Base-by-base conservation (phyloP, 2,888 invertebrate species). In the Dasysyrphus albostriatus region DNA sequence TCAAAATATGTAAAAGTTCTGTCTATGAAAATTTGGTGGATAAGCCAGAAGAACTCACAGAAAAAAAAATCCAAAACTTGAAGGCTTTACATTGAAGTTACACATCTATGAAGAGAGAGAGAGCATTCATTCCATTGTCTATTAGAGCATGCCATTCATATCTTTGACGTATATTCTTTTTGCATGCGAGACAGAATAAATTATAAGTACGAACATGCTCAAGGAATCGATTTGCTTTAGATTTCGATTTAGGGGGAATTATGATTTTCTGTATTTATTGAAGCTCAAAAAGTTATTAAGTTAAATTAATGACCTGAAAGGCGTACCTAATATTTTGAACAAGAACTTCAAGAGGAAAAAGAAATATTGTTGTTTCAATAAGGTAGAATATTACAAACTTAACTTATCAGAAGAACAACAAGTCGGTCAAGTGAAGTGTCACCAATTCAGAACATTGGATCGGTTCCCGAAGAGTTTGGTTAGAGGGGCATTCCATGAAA, bases 131-230 rank as follows among this genome's bases (percentile, higher is more conserved):
- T 29, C 24, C 14, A 29, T 54, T 54, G 29, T 54, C 54, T 54
- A 54, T 54, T 54, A 54, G 54, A 54, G 54, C 47, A 47, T 47
- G 63, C 12, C 47, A 32, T 65, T 65, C 54, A 54, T 29, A 32
- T 3, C 32, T 12, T 65, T 65, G 63, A 65, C 63, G 63, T 65
- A 63, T 63, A 65, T 65, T 47, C 32, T 9, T 44, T 65, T 54
- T 54, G 29, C 54, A 54, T 54, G 54, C 54, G 29, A 54, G 29
- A 32, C 7, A 14, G 54, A 54, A 54, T 54, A 54, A 54, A 54
- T 54, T n/a, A 54, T 54, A 0, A 32, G 12, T 51, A 29, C 14
- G 29, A 29, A 54, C 12, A 24, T 51, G 49, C 19, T 51, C 10
- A 12, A 6, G 51, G 14, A 24, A 51, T 24, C 49, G 49, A 4